phyloP scores from a whole-genome alignment of 1,140 invertebrate genomes.

The Drosophila lowei region DNA sequence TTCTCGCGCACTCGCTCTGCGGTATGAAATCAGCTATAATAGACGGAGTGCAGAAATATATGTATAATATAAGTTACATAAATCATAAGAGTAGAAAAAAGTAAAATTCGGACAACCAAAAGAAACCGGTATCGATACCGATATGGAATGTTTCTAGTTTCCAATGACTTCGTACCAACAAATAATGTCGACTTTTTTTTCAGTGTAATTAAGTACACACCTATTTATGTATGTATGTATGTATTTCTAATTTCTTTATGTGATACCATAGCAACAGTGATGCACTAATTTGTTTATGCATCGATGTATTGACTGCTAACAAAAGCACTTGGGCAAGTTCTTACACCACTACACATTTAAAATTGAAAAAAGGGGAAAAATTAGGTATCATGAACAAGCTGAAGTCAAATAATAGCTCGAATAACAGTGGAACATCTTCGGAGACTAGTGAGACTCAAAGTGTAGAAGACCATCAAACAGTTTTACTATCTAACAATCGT shows the following conservation, averaged over 20 bases:
- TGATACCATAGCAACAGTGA: constrained; percentile 54
- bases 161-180: too few species aligned
- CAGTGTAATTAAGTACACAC: too few species aligned
- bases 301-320: constrained; percentile 64
- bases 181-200: neutral
- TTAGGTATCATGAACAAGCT: constrained; percentile 56
- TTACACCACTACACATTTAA: constrained; percentile 56
- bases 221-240: too few species aligned
- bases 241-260: neutral
- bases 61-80: too few species aligned
- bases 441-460: constrained; percentile 78
- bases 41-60: too few species aligned
- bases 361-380: constrained; percentile 49
- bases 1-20: too few species aligned
- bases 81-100: too few species aligned
- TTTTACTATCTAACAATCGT: constrained; percentile 28
- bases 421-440: constrained; percentile 74
- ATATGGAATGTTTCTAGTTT: too few species aligned
- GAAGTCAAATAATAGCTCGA: constrained; percentile 52
- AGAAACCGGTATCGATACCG: too few species aligned
- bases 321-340: constrained; percentile 31
- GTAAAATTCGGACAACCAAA: too few species aligned
- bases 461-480: constrained; percentile 62
- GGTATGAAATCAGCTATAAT: too few species aligned
- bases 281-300: constrained; percentile 59